Conservation (phyloP, 64 coral and sea anemone species). For the Pocillopora verrucosa region DNA sequence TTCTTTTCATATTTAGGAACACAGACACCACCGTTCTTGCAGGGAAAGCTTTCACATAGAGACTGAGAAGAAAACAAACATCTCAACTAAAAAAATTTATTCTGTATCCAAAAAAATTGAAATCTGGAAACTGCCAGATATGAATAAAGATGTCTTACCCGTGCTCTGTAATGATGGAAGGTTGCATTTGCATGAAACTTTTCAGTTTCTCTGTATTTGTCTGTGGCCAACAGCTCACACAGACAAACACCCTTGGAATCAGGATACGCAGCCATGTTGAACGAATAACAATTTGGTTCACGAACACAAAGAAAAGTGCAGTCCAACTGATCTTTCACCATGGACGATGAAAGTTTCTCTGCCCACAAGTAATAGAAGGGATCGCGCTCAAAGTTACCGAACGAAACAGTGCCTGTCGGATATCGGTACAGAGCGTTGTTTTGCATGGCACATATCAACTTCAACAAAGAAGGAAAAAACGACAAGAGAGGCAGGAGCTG, state of each 20-base stretch:
- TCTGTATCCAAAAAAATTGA: too few species aligned
- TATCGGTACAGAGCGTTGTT: neutral
- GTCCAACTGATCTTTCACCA: constrained; percentile 1
- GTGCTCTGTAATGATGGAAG: neutral
- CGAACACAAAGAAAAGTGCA: neutral
- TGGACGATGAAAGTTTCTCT: neutral
- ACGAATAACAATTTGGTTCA: constrained; percentile 16
- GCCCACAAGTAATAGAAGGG: neutral
- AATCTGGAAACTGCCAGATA: too few species aligned
- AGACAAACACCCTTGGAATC: neutral
- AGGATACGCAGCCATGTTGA: constrained; percentile 22
- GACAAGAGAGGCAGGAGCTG: neutral
- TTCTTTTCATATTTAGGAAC: constrained; percentile 13
- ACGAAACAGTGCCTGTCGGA: neutral
- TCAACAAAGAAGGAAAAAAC: neutral
- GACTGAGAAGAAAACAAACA: neutral
- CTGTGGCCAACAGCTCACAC: constrained; percentile 21
- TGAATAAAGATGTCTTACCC: too few species aligned
- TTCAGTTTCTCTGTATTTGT: neutral
- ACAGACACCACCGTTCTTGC: constrained; percentile 34
- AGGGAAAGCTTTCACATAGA: neutral
- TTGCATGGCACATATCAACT: neutral
- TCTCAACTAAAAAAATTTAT: too few species aligned
- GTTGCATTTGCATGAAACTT: neutral
- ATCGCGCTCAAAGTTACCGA: neutral